A percentile compares a stretch with the other conserved stretches of the same genome.
phyloP scores from a whole-genome alignment of 2,113 vertebrate genomes.

The Etia nguti region DNA sequence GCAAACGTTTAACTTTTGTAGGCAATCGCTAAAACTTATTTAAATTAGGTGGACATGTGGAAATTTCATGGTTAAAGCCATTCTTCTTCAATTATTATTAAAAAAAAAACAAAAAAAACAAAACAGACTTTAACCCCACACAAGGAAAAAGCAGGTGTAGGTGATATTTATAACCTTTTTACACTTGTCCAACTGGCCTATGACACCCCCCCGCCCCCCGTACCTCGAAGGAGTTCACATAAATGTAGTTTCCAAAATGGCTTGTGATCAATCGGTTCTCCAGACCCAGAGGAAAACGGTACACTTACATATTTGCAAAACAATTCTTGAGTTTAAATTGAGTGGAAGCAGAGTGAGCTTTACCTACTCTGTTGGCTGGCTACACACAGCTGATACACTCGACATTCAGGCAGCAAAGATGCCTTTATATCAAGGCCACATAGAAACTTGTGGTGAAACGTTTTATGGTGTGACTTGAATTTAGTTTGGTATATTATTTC shows the following conservation, averaged over 20 bases:
- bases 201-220: not conserved
- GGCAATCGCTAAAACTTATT: constrained; percentile 6
- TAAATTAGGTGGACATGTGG: not conserved
- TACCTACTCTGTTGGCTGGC: not conserved
- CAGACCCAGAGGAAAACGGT: not conserved
- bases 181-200: not conserved
- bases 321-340: not conserved
- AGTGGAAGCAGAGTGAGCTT: constrained; percentile 20
- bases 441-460: not conserved
- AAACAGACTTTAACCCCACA: not conserved
- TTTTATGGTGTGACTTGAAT: constrained; percentile 15
- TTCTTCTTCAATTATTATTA: not conserved
- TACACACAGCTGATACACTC: constrained; percentile 24
- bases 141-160: not conserved
- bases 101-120: not conserved
- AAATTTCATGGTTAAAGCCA: constrained; percentile 15
- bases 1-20: not conserved
- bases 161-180: not conserved
- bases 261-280: constrained; percentile 28
- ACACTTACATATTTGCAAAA: not conserved
- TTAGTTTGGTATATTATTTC: constrained; percentile 50
- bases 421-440: constrained; percentile 1
- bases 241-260: constrained; percentile 12
- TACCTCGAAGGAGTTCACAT: not conserved
- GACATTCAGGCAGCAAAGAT: constrained; percentile 43